Base-by-base conservation (phyloP, 2,888 invertebrate genomes). In the Cinara cedri region DNA sequence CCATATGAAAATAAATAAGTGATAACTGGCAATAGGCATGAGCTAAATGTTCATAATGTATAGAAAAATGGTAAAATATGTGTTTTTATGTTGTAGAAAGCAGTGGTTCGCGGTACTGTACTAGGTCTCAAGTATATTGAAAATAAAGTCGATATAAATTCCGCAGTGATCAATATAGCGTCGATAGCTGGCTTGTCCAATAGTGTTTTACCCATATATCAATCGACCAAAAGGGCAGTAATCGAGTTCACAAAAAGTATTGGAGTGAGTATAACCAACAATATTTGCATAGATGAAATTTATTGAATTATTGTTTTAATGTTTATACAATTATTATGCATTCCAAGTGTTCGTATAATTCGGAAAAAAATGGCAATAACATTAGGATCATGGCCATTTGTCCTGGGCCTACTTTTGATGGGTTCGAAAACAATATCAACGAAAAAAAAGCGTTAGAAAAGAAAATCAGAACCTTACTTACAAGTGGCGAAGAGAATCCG, bases 171-270 rank as follows among this genome's bases (percentile, higher is more conserved):
- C 3, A 75, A 75, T 49, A 14, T 75, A 16, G 57, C 54, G 1
- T 75, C 75, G 3, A 75, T 54, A 8, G 24, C 9, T 44, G 75
- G 63, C n/a, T n/a, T 75, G 14, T 75, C 75, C 24, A 75, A 55
- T 24, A 65, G 54, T 21, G 9, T 75, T 44, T 26, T 75, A n/a
- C 75, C 75, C 1, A 24, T 75, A 14, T 75, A 75, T n/a, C 75
- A 75, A 75, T 63, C 75, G 14, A 75, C 75, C n/a, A 75, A 75
- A 65, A 75, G 75, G 46, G 75, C 75, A 1, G 44, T 75, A 42
- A 54, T 75, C 0, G 75, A 75, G 1, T 75, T 75, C 16, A 65
- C 75, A 42, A 75, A 49, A 65, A n/a, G 54, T 65, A 65, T 75
- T 44, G 75, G 75, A 65, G 75, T 75, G 9, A 75, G 51, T 65